Evolutionary conservation across 2,888 invertebrate species (phyloP).

Genomic region (Zygogramma bicolorata): DNA sequence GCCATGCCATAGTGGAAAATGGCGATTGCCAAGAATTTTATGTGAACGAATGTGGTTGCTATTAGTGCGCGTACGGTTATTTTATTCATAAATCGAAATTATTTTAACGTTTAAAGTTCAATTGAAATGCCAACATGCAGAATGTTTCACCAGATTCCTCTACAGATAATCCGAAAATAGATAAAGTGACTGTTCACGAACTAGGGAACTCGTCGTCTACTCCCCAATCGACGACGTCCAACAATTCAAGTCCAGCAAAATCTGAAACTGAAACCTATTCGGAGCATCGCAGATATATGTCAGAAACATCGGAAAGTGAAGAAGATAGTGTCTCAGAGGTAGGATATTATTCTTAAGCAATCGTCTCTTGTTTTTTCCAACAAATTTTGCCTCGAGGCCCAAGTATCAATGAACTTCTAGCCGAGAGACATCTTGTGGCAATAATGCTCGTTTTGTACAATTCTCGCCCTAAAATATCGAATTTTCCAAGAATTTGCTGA

Average conservation of each 20-base stretch:
- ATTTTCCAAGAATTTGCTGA: constrained; percentile 40
- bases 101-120: constrained; percentile 69
- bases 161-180: constrained; percentile 86
- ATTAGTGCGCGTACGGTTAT: constrained; percentile 62
- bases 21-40: constrained; percentile 74
- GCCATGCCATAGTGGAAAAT: constrained; percentile 86
- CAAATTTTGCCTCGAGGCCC: constrained; percentile 62
- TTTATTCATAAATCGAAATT: constrained; percentile 59
- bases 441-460: constrained; percentile 53
- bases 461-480: constrained; percentile 48
- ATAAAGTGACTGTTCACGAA: constrained; percentile 82
- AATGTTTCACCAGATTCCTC: constrained; percentile 84
- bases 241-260: constrained; percentile 85
- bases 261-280: constrained; percentile 90
- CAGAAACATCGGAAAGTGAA: constrained; percentile 95
- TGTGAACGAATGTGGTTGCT: constrained; percentile 71
- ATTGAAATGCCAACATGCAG: constrained; percentile 88
- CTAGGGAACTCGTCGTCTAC: constrained; percentile 79
- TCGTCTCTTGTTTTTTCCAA: constrained; percentile 56
- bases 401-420: constrained; percentile 71
- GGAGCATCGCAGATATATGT: constrained; percentile 89
- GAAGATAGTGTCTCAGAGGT: constrained; percentile 98
- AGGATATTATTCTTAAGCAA: constrained; percentile 65
- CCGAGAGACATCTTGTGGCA: constrained; percentile 76
- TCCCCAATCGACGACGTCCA: constrained; percentile 81